Percentiles rank a stretch among this genome's conserved stretches.
phyloP scores from a whole-genome alignment of 2,113 vertebrate genomes.

The Uropsilus gracilis region DNA sequence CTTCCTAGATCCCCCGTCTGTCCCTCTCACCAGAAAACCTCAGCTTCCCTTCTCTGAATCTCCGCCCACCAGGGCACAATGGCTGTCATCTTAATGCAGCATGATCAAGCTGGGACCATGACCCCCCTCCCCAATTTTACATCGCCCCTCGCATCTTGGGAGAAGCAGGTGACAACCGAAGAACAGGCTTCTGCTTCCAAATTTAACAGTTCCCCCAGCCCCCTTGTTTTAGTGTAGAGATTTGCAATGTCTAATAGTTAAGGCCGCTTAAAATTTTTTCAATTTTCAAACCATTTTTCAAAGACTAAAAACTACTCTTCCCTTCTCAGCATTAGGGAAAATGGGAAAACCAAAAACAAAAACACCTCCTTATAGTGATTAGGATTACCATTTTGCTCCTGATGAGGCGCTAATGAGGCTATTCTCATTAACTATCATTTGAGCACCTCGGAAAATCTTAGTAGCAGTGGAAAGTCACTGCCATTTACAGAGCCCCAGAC shows the following conservation, averaged over 20 bases:
- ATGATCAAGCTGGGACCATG: no score
- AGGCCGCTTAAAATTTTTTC: background rate
- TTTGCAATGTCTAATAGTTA: background rate
- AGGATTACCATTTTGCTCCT: background rate
- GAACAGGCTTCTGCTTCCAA: background rate
- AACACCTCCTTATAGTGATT: background rate
- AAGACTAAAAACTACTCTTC: background rate
- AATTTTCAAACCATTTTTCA: background rate
- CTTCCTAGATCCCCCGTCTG: no score
- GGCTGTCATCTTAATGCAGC: no score
- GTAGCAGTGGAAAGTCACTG: background rate
- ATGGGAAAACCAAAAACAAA: background rate
- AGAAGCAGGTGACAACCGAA: background rate
- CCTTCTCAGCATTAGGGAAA: background rate
- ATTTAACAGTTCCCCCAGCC: background rate
- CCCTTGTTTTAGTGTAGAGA: background rate
- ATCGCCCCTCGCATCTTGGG: no score
- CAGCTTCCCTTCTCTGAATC: no score
- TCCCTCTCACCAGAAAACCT: no score
- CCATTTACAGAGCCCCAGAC: background rate
- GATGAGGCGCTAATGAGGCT: background rate
- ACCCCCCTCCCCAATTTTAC: no score
- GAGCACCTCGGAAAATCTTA: background rate
- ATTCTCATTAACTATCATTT: background rate
- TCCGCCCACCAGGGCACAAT: no score